Percentiles rank a stretch among this genome's conserved stretches.
Conservation (phyloP, 2,113 vertebrate species). For the Pungitius pungitius region DNA sequence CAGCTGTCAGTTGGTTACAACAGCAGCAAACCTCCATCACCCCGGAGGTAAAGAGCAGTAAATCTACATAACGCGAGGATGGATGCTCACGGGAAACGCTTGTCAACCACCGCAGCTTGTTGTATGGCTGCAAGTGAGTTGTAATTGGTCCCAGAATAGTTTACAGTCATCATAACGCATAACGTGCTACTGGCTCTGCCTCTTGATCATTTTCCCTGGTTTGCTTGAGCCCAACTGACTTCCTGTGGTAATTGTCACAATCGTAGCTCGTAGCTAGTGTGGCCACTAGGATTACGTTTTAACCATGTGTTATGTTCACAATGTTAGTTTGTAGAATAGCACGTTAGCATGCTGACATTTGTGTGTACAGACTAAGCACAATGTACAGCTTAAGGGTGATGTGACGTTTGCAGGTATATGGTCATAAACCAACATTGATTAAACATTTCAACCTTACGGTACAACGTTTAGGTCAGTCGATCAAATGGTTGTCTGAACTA, state of each 20-base stretch:
- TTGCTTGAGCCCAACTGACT: too few species aligned
- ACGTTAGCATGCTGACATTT: background rate
- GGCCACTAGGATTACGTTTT: too few species aligned
- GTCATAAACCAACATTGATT: background rate
- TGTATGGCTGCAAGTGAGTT: background rate
- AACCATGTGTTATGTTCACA: background rate
- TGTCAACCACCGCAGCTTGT: slow-evolving; percentile 11
- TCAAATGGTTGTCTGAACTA: too few species aligned
- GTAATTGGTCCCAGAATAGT: slow-evolving; percentile 1
- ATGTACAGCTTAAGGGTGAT: background rate
- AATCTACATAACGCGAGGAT: slow-evolving; percentile 14
- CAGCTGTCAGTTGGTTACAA: slow-evolving; percentile 50
- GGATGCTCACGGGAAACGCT: background rate
- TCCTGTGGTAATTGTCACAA: too few species aligned
- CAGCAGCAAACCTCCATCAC: slow-evolving; percentile 22
- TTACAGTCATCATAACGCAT: too few species aligned
- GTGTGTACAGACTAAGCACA: too few species aligned
- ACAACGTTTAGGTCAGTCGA: too few species aligned
- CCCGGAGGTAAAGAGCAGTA: slow-evolving; percentile 41
- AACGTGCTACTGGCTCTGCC: too few species aligned
- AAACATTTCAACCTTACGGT: too few species aligned
- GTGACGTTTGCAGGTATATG: background rate
- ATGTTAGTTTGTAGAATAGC: background rate
- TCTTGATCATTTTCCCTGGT: too few species aligned
- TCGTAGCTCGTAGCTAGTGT: too few species aligned